phyloP scores from a whole-genome alignment of 2,113 vertebrate species.

The Xenopus laevis region DNA sequence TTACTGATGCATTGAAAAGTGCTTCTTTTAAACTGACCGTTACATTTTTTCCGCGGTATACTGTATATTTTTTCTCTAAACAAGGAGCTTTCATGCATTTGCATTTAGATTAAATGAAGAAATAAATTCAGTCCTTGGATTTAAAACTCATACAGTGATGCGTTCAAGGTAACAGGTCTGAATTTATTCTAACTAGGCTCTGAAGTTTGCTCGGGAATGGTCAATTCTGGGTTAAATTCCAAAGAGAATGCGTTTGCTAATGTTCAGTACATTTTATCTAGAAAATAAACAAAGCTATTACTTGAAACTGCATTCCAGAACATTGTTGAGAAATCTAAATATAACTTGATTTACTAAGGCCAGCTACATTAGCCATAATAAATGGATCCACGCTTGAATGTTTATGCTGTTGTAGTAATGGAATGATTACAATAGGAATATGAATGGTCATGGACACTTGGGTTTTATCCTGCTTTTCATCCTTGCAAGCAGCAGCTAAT shows the following conservation, averaged over 20 bases:
- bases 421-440: slow-evolving; percentile 7
- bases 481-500: slow-evolving; percentile 8
- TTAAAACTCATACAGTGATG: too few relatives aligned
- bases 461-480: background rate
- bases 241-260: background rate
- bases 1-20: background rate
- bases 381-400: background rate
- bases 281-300: background rate
- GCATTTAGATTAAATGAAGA: too few relatives aligned
- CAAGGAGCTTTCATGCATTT: too few relatives aligned
- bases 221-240: background rate
- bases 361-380: background rate
- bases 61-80: too few relatives aligned
- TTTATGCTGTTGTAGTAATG: background rate
- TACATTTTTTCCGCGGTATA: background rate
- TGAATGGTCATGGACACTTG: slow-evolving; percentile 4
- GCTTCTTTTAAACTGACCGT: background rate
- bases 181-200: too few relatives aligned
- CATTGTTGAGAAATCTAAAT: background rate
- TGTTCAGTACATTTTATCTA: background rate
- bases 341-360: background rate
- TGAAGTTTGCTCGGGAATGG: too few relatives aligned
- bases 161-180: too few relatives aligned
- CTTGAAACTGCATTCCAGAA: background rate
- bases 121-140: too few relatives aligned